These are phyloP conservation scores for Aelia acuminata DNA, from an alignment of 2,888 invertebrate genomes.

Conservation along the genomic window DNA sequence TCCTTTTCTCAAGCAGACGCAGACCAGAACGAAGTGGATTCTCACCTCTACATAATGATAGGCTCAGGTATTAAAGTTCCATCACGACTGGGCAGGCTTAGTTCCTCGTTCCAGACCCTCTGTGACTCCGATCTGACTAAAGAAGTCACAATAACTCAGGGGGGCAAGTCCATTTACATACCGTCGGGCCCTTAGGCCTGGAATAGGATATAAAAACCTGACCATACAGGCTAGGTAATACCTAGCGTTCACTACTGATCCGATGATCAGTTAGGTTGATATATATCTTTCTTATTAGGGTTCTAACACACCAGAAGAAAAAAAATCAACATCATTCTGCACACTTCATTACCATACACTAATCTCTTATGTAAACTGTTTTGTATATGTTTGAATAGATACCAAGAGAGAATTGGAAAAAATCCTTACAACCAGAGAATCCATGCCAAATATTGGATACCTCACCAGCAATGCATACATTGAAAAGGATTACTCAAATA, in stretches of 20 bases:
- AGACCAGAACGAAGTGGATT: neutral
- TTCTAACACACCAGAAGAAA: neutral
- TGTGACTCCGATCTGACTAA: neutral
- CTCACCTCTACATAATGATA: neutral
- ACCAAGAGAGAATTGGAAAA: too few relatives aligned
- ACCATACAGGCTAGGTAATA: neutral
- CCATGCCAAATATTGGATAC: too few relatives aligned
- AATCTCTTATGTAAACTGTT: too few relatives aligned
- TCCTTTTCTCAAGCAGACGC: neutral
- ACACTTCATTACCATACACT: too few relatives aligned
- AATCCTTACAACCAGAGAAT: too few relatives aligned
- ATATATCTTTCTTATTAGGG: neutral
- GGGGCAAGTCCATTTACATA: neutral
- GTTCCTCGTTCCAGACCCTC: neutral
- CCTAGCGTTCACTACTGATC: neutral
- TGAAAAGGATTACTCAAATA: neutral
- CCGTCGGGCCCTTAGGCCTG: neutral
- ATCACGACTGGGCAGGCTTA: slow-evolving; percentile 3
- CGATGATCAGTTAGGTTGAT: neutral
- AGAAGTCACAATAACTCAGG: neutral
- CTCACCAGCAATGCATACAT: neutral
- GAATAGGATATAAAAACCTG: neutral
- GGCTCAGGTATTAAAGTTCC: slow-evolving; percentile 2
- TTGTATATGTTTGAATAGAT: too few relatives aligned
- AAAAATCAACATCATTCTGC: too few relatives aligned